Conservation (phyloP, 2,888 invertebrate genomes). For the Pimpla rufipes region DNA sequence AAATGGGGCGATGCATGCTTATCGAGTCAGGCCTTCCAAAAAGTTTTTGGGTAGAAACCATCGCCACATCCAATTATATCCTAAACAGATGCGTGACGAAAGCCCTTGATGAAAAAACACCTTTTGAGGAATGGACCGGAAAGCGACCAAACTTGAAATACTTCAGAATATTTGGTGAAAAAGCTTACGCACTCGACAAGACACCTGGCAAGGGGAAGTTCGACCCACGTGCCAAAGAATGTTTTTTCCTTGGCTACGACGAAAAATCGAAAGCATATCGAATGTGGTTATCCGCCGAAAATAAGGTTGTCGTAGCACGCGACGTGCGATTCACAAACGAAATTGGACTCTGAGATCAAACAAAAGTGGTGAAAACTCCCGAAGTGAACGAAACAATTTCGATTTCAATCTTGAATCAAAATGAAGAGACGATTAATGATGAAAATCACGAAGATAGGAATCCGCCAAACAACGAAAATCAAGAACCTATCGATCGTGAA, state of each 20-base stretch:
- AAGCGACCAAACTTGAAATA: slow-evolving; percentile 31
- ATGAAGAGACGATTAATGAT: too few species aligned
- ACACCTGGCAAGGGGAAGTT: slow-evolving; percentile 48
- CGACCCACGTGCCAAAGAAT: slow-evolving; percentile 26
- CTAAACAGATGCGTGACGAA: slow-evolving; percentile 53
- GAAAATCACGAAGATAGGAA: background rate
- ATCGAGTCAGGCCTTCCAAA: slow-evolving; percentile 50
- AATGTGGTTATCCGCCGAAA: slow-evolving; percentile 67
- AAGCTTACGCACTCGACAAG: slow-evolving; percentile 42
- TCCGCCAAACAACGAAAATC: background rate
- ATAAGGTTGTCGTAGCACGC: slow-evolving; percentile 46
- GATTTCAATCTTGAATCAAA: background rate
- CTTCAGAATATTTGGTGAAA: slow-evolving; percentile 49
- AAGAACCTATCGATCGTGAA: background rate
- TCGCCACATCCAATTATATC: slow-evolving; percentile 48
- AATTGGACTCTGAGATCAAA: background rate
- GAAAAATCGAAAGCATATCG: slow-evolving; percentile 57
- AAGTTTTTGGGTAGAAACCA: slow-evolving; percentile 61
- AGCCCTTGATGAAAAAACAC: slow-evolving; percentile 49
- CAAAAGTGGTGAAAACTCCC: slow-evolving; percentile 5
- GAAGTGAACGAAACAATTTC: slow-evolving; percentile 17
- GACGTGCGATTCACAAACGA: slow-evolving; percentile 51
- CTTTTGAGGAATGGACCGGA: slow-evolving; percentile 57
- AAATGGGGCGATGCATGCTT: slow-evolving; percentile 64
- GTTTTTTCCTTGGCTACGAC: slow-evolving; percentile 55